phyloP scores from a whole-genome alignment of 2,797 vertebrate genomes.

The Ceryle rudis region DNA sequence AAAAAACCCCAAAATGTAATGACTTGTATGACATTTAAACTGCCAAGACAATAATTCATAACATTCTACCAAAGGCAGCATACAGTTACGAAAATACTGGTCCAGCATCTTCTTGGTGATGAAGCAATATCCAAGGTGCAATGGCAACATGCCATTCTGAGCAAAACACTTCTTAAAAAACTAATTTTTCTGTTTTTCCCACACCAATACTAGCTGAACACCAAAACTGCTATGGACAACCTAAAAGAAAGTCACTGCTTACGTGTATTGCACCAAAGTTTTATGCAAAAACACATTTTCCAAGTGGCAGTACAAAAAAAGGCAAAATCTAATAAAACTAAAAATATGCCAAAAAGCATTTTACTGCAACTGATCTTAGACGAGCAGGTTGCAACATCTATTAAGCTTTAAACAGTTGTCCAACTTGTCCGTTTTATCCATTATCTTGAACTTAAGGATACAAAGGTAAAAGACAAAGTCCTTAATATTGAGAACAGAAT shows the following conservation, averaged over 20 bases:
- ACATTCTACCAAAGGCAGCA: conserved; percentile 52
- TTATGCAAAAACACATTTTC: conserved; percentile 48
- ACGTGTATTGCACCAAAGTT: background rate
- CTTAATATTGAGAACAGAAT: background rate
- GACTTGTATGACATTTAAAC: conserved; percentile 49
- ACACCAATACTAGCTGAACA: conserved; percentile 14
- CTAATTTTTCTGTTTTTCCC: conserved; percentile 9
- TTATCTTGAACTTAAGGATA: background rate
- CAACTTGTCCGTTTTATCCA: background rate
- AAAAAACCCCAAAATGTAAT: conserved; percentile 24
- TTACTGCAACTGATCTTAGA: conserved; percentile 23
- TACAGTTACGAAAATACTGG: conserved; percentile 44
- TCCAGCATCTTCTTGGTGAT: conserved; percentile 65
- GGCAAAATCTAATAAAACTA: conserved; percentile 24
- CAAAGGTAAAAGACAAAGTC: background rate
- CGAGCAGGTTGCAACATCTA: conserved; percentile 6
- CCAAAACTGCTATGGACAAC: conserved; percentile 1
- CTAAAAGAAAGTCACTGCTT: background rate
- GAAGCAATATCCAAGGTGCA: conserved; percentile 63
- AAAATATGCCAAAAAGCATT: background rate
- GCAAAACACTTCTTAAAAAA: conserved; percentile 56
- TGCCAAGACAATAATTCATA: conserved; percentile 38
- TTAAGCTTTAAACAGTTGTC: background rate
- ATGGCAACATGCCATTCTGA: conserved; percentile 19
- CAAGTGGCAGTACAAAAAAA: conserved; percentile 35